phyloP scores from a whole-genome alignment of 2,888 invertebrate genomes.

The Lepidonotus clava region DNA sequence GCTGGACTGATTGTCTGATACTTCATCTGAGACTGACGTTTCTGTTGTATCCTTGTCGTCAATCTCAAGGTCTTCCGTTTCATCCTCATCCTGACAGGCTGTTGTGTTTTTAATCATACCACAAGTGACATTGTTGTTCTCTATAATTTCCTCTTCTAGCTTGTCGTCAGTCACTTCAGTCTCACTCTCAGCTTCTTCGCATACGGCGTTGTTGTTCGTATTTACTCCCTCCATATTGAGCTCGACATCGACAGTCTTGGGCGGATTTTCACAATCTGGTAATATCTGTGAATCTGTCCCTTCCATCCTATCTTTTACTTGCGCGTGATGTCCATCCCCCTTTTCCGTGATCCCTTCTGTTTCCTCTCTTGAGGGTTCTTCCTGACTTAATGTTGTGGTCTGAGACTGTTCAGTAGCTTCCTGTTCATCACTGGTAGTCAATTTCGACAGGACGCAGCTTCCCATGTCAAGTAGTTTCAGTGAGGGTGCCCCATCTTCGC shows the following conservation, averaged over 20 bases:
- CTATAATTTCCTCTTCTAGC: background rate
- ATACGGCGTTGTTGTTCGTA: background rate
- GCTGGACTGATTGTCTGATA: background rate
- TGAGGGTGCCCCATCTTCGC: background rate
- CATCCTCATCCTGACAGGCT: too few species aligned
- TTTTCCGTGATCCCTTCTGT: background rate
- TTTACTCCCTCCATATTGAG: background rate
- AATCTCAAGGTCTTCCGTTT: too few species aligned
- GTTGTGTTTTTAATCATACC: too few species aligned
- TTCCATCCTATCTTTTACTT: background rate
- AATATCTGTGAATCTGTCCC: background rate
- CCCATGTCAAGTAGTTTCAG: conserved; percentile 12
- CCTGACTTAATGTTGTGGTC: background rate
- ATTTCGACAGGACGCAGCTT: background rate
- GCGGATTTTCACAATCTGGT: background rate
- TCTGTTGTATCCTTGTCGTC: too few species aligned
- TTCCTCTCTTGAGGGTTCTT: background rate
- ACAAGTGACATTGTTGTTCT: too few species aligned
- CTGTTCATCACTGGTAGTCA: background rate
- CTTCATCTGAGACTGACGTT: too few species aligned
- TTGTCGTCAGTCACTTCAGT: background rate
- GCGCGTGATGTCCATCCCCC: background rate
- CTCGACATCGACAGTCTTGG: too few species aligned
- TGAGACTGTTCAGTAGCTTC: background rate
- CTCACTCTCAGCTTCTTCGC: background rate